Evolutionary conservation across 2,888 invertebrate species (phyloP).

Genomic region (Caenorhabditis parvicauda): DNA sequence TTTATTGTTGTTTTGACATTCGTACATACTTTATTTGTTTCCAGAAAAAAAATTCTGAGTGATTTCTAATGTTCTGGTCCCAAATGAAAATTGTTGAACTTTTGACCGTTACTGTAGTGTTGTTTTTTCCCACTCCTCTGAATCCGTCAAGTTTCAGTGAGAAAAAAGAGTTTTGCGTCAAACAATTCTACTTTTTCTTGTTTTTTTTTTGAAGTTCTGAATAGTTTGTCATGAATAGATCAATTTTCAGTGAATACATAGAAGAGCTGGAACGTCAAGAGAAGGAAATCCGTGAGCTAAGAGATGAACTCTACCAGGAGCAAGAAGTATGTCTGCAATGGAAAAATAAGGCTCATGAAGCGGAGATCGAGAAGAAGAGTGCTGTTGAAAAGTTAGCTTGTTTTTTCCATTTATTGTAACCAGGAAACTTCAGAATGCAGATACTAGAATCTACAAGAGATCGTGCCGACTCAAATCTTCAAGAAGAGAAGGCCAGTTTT

Average conservation of each 20-base stretch:
- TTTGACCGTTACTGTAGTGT: too few relatives aligned
- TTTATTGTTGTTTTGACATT: too few relatives aligned
- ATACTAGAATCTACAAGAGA: not conserved
- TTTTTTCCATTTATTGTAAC: too few relatives aligned
- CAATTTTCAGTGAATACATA: conserved; percentile 14
- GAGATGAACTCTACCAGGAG: conserved; percentile 25
- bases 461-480: not conserved
- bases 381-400: not conserved
- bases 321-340: conserved; percentile 25
- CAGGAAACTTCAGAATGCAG: not conserved
- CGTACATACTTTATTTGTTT: too few relatives aligned
- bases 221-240: too few relatives aligned
- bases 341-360: conserved; percentile 18
- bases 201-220: conserved; percentile 1
- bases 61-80: too few relatives aligned
- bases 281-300: conserved; percentile 19
- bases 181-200: too few relatives aligned
- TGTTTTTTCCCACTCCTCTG: too few relatives aligned
- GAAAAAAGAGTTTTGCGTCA: too few relatives aligned
- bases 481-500: conserved; percentile 12
- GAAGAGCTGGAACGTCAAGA: conserved; percentile 15
- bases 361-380: conserved; percentile 3
- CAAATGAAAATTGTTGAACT: too few relatives aligned
- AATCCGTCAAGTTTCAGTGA: too few relatives aligned
- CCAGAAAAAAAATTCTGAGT: too few relatives aligned